Evolutionary conservation across 2,888 invertebrate genomes (phyloP).

Genomic region (Pandemis cinnamomeana): DNA sequence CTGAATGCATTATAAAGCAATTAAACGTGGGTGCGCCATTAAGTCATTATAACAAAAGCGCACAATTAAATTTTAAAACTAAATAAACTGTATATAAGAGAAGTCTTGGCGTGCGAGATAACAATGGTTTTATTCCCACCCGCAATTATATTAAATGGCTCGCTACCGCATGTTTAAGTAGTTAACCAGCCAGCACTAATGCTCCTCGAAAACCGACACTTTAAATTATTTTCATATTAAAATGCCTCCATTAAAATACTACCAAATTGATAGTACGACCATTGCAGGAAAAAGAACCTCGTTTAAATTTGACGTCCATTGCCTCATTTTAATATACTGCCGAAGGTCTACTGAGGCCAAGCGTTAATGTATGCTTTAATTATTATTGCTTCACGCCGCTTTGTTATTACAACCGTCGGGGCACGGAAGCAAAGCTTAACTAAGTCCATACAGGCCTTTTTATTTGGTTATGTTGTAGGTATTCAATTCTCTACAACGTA

Average conservation of each 20-base stretch:
- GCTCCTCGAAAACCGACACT: conserved; percentile 33
- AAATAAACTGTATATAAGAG: conserved; percentile 71
- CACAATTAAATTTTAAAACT: conserved; percentile 72
- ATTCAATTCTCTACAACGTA: conserved; percentile 9
- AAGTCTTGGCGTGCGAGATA: conserved; percentile 53
- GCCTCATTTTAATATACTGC: conserved; percentile 1
- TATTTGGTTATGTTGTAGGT: conserved; percentile 18
- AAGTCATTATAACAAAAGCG: conserved; percentile 69
- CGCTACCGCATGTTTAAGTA: conserved; percentile 25
- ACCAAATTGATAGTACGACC: conserved; percentile 9
- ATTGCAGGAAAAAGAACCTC: background rate
- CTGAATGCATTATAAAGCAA: conserved; percentile 43
- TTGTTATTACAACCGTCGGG: background rate
- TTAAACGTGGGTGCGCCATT: conserved; percentile 63
- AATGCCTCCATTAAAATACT: conserved; percentile 16
- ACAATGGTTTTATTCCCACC: conserved; percentile 44
- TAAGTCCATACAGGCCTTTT: conserved; percentile 10
- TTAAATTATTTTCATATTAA: conserved; percentile 27
- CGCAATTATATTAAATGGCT: conserved; percentile 43
- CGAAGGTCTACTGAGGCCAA: background rate
- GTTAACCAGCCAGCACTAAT: conserved; percentile 38
- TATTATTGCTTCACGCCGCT: conserved; percentile 23
- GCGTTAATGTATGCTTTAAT: conserved; percentile 14
- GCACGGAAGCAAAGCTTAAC: conserved; percentile 7
- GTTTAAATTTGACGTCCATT: conserved; percentile 4